Conservation (phyloP, 2,888 invertebrate genomes). For the Diplazon laetatorius region DNA sequence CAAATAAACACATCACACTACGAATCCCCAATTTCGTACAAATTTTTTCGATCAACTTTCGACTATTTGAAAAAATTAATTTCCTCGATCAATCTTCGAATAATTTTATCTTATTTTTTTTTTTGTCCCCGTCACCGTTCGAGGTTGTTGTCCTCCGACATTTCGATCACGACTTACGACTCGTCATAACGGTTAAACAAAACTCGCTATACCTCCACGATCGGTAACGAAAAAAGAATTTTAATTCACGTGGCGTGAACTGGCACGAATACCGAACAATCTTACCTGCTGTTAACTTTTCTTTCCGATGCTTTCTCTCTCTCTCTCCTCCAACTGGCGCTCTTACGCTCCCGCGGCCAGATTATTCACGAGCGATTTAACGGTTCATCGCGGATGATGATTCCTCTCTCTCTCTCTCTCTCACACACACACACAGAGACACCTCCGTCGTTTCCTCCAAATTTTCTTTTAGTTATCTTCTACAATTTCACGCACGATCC, state of each 20-base stretch:
- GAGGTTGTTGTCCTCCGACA: constrained; percentile 17
- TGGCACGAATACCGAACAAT: constrained; percentile 33
- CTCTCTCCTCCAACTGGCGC: constrained; percentile 47
- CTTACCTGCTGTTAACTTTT: constrained; percentile 65
- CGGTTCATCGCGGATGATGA: constrained; percentile 54
- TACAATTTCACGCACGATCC: constrained; percentile 12
- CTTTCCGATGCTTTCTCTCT: constrained; percentile 33
- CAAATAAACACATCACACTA: background rate
- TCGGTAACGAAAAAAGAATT: constrained; percentile 36
- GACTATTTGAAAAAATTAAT: background rate
- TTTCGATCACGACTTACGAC: constrained; percentile 17
- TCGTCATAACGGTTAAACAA: constrained; percentile 60
- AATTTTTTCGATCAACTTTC: background rate
- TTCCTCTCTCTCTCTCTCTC: constrained; percentile 4
- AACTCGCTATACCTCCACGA: constrained; percentile 53
- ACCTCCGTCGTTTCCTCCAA: background rate
- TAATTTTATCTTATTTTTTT: background rate
- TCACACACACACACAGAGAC: background rate
- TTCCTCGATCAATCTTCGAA: background rate
- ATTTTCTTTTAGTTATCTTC: background rate
- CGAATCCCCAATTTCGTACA: background rate
- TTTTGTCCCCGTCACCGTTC: no score
- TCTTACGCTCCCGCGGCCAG: constrained; percentile 45
- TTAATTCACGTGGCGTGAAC: constrained; percentile 16
- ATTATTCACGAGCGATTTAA: constrained; percentile 48